These are phyloP conservation scores for Amphiprion percula DNA, from an alignment of 2,113 vertebrate species.

Conservation along the genomic window DNA sequence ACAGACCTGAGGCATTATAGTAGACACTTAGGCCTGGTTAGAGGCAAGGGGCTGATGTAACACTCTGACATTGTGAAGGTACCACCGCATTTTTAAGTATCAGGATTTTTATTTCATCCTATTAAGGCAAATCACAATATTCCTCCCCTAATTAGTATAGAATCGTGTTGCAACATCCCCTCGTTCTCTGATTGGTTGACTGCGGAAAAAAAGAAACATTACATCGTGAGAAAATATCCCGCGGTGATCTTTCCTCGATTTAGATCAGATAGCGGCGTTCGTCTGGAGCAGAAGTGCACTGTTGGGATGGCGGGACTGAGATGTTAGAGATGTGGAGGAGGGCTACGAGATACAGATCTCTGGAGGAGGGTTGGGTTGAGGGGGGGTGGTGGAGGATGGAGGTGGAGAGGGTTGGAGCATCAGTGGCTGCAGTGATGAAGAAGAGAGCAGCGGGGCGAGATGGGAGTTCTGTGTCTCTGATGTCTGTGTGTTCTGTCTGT, in stretches of 20 bases:
- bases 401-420: slow-evolving; percentile 53
- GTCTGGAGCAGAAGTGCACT: slow-evolving; percentile 58
- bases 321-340: slow-evolving; percentile 72
- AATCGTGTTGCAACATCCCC: slow-evolving; percentile 50
- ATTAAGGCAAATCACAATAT: slow-evolving; percentile 53
- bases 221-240: slow-evolving; percentile 68
- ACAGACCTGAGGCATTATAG: slow-evolving; percentile 52
- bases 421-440: slow-evolving; percentile 70
- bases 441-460: slow-evolving; percentile 64
- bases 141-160: slow-evolving; percentile 52
- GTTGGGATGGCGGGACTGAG: slow-evolving; percentile 68
- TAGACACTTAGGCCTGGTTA: slow-evolving; percentile 66
- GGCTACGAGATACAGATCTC: slow-evolving; percentile 74
- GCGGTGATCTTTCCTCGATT: slow-evolving; percentile 74
- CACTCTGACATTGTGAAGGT: slow-evolving; percentile 60
- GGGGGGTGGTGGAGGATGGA: slow-evolving; percentile 8
- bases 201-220: slow-evolving; percentile 41
- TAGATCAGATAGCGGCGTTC: slow-evolving; percentile 71
- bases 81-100: slow-evolving; percentile 57
- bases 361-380: slow-evolving; percentile 27
- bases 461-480: slow-evolving; percentile 76
- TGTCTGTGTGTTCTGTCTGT: slow-evolving; percentile 73
- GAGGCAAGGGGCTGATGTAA: slow-evolving; percentile 78
- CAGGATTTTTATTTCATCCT: slow-evolving; percentile 63
- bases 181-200: slow-evolving; percentile 47